Evolutionary conservation across 2,113 vertebrate species (phyloP), one percentile per base, ranked within the genome.

Genomic region (Peucedramus taeniatus): DNA sequence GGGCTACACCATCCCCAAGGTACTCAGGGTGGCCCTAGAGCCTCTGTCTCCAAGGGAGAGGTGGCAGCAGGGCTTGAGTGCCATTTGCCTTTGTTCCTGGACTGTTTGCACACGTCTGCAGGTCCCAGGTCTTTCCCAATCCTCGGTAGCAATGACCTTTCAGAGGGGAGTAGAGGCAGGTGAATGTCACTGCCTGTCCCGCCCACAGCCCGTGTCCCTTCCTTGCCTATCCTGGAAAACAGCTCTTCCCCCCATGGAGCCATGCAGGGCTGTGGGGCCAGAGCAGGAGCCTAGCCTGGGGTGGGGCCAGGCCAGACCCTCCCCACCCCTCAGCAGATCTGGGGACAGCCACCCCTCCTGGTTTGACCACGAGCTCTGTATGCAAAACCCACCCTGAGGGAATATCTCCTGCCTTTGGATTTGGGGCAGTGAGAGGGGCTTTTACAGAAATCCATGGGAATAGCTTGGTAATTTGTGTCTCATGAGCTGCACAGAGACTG

Each of bases 1-100:
- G 63, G 96, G 92, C 42, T 81, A 94, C 70, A 49, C 33, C 56
- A 96, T 97, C 72, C 97, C 97, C 69, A 93, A 97, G 96, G 97
- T 97, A 82, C 72, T 9, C 0, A 0, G 3, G 1, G 0, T 5
- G 24, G 14, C 33, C 39, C 39, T 9, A 15, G 27, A 8, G 18
- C 13, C 71, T 13, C 60, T 15, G 45, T 3, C n/a, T 49, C 30
- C 0, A 0, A 7, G 54, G 83, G 23, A 60, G 20, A 37, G 23
- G 40, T 13, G 37, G 19, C 18, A 49, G 50, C 0, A 1, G 30
- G 13, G 8, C 12, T 65, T 5, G 15, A 37, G 27, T 7, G 24
- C 57, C 16, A 8, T 65, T 53, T 3, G 2, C n/a, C 10, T 37
- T 40, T 83, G 66, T 35, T 59, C 59, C 11, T 12, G 26, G 20